phyloP scores from a whole-genome alignment of 2,113 vertebrate species.

The Suricata suricatta region DNA sequence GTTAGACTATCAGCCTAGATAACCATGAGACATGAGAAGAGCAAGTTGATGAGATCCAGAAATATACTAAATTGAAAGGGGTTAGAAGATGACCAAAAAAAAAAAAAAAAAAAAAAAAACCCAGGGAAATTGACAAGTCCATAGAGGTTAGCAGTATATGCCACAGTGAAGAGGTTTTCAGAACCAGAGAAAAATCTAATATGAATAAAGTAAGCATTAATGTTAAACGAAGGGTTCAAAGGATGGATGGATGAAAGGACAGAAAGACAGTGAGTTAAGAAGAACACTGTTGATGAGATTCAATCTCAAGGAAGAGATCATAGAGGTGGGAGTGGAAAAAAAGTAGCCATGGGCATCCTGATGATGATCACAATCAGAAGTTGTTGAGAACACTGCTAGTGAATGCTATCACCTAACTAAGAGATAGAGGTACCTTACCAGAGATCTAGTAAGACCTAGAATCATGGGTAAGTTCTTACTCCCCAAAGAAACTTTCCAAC shows the following conservation, averaged over 20 bases:
- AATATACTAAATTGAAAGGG: background rate
- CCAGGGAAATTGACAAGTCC: background rate
- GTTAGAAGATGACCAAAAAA: background rate
- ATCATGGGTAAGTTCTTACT: background rate
- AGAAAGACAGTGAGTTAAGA: background rate
- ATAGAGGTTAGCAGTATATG: background rate
- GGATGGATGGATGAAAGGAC: background rate
- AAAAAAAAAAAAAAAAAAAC: background rate
- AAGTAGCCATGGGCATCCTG: background rate
- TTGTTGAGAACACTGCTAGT: background rate
- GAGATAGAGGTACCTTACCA: background rate
- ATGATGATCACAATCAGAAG: background rate
- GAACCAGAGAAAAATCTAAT: background rate
- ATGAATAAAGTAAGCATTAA: background rate
- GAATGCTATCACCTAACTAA: background rate
- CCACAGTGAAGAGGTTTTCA: background rate
- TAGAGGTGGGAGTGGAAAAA: background rate
- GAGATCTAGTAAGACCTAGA: background rate
- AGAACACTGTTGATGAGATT: background rate
- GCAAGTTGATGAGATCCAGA: background rate
- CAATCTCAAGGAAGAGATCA: background rate
- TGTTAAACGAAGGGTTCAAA: background rate
- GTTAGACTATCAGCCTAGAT: background rate
- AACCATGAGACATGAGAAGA: background rate
- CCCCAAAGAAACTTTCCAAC: background rate